Evolutionary conservation across 2,888 invertebrate genomes (phyloP).

Genomic region (Diaprepes abbreviatus): DNA sequence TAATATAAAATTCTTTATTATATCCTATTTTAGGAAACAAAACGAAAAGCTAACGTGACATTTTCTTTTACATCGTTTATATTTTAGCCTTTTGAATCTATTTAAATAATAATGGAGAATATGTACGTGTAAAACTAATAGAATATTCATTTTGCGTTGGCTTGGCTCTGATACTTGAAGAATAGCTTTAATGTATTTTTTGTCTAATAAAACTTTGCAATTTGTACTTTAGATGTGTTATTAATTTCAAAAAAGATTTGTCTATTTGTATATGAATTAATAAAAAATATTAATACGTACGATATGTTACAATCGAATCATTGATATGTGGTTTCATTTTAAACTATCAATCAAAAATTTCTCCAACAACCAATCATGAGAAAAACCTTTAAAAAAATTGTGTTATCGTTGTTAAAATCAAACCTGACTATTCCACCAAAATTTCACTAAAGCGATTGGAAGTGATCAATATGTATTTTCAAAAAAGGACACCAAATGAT

Average conservation of each 20-base stretch:
- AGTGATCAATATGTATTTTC: not conserved
- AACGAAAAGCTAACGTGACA: not conserved
- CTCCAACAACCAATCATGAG: not conserved
- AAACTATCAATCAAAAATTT: not conserved
- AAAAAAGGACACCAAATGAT: slow-evolving; percentile 1
- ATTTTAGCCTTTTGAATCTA: not conserved
- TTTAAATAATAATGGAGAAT: no score
- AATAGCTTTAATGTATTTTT: no score
- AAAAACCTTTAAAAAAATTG: not conserved
- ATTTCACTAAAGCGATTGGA: not conserved
- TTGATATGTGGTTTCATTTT: not conserved
- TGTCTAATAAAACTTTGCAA: no score
- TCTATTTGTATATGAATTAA: no score
- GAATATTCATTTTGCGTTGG: no score
- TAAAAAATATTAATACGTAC: no score
- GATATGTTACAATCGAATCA: no score
- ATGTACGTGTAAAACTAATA: no score
- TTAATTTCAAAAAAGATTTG: no score
- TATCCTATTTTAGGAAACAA: not conserved
- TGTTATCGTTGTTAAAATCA: not conserved
- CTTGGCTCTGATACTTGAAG: no score
- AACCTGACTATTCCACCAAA: not conserved
- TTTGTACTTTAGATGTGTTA: no score
- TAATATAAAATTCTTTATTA: no score
- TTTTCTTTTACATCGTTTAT: not conserved